A percentile compares a stretch with the other conserved stretches of the same genome.
Conservation (phyloP, 2,888 invertebrate genomes). For the Zele albiditarsus region DNA sequence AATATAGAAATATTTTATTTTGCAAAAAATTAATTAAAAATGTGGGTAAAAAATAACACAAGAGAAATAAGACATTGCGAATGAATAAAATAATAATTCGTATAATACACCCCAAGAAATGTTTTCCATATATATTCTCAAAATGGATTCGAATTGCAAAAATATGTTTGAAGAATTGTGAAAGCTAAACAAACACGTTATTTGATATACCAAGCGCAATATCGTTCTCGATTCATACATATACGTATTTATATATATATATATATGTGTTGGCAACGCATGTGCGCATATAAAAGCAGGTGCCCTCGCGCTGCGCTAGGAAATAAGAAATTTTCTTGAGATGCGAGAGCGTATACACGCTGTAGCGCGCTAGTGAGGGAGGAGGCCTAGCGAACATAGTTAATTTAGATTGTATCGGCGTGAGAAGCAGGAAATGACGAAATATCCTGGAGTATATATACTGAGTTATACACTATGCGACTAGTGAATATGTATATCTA, state of each 20-base stretch:
- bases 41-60: too few species aligned
- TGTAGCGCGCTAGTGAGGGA: conserved; percentile 55
- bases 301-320: conserved; percentile 56
- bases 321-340: conserved; percentile 72
- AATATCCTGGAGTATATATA: conserved; percentile 70
- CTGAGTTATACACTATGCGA: conserved; percentile 65
- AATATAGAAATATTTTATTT: too few species aligned
- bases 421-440: conserved; percentile 74
- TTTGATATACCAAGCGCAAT: background rate
- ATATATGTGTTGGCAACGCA: background rate
- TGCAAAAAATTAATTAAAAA: too few species aligned
- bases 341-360: conserved; percentile 52
- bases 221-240: conserved; percentile 21
- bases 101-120: too few species aligned
- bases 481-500: background rate
- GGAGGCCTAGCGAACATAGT: conserved; percentile 72
- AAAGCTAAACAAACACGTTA: conserved; percentile 22
- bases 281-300: conserved; percentile 11
- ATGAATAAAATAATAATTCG: too few species aligned
- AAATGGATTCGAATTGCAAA: background rate
- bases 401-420: conserved; percentile 74
- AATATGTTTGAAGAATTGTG: conserved; percentile 19
- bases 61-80: too few species aligned
- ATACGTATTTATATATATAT: background rate
- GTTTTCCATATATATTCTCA: too few species aligned